Evolutionary conservation across 1,140 invertebrate genomes (phyloP).

Genomic region (Elysia chlorotica): DNA sequence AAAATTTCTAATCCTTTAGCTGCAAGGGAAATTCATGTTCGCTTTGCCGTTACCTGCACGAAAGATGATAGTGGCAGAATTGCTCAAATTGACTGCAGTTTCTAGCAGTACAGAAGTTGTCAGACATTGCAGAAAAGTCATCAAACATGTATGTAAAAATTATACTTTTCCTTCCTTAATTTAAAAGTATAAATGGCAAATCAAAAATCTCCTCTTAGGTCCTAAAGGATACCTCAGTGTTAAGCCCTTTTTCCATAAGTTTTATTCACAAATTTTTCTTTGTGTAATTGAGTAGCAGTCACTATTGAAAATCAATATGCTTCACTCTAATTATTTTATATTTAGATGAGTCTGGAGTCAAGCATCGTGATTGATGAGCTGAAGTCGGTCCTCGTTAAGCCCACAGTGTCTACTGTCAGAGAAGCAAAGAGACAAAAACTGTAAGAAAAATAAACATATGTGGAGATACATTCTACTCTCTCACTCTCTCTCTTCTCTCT

Average conservation of each 20-base stretch:
- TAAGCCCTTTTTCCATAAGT: too few relatives aligned
- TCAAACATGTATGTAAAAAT: constrained; percentile 80
- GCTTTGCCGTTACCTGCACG: constrained; percentile 42
- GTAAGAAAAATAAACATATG: too few relatives aligned
- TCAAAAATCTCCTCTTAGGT: too few relatives aligned
- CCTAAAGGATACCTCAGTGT: too few relatives aligned
- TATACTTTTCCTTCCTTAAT: too few relatives aligned
- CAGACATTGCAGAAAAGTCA: constrained; percentile 66
- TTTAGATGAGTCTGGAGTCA: constrained; percentile 63
- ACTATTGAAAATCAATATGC: too few relatives aligned
- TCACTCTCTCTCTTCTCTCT: too few relatives aligned
- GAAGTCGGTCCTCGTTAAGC: constrained; percentile 24
- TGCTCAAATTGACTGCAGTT: constrained; percentile 57
- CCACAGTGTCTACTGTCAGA: constrained; percentile 67
- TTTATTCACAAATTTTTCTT: too few relatives aligned
- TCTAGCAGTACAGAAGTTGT: constrained; percentile 29
- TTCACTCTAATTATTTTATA: too few relatives aligned
- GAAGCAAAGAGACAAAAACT: constrained; percentile 33
- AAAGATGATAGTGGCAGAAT: constrained; percentile 52
- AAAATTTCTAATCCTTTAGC: constrained; percentile 27
- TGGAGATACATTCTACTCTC: too few relatives aligned
- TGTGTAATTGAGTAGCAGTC: too few relatives aligned
- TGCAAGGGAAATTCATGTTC: constrained; percentile 55
- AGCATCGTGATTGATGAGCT: constrained; percentile 60
- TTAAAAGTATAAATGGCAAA: too few relatives aligned